A percentile compares a stretch with the other conserved stretches of the same genome.
phyloP scores from a whole-genome alignment of 92 coral and sea anemone species.

The Paragorgia papillata region DNA sequence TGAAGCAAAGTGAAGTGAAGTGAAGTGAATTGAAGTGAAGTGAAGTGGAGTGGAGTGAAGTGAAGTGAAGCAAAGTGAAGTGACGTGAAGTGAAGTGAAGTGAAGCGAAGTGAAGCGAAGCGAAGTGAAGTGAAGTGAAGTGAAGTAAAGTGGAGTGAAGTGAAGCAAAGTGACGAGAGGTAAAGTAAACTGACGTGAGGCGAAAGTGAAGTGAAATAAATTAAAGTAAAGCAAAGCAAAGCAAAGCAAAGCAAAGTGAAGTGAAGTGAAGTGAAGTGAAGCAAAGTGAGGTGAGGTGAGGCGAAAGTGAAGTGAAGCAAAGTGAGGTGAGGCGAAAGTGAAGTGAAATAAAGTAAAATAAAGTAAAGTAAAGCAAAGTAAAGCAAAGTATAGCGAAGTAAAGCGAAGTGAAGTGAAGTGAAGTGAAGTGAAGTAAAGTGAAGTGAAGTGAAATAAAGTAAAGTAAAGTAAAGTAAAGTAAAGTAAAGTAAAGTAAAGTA shows the following conservation, averaged over 20 bases:
- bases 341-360: too few relatives aligned
- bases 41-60: too few relatives aligned
- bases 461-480: slow-evolving; percentile 7
- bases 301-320: neutral
- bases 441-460: slow-evolving; percentile 17
- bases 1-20: neutral
- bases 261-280: neutral
- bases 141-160: neutral
- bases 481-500: slow-evolving; percentile 14
- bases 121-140: neutral
- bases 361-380: too few relatives aligned
- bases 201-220: too few relatives aligned
- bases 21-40: neutral
- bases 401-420: slow-evolving; percentile 3
- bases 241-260: too few relatives aligned
- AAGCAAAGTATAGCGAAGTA: neutral
- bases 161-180: neutral
- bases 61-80: neutral
- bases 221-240: too few relatives aligned
- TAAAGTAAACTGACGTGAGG: neutral
- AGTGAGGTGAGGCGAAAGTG: neutral
- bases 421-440: slow-evolving; percentile 27
- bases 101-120: too few relatives aligned
- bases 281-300: neutral
- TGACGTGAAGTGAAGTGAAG: neutral